Base-by-base conservation (phyloP, 2,888 invertebrate genomes). In the Leucoma salicis region DNA sequence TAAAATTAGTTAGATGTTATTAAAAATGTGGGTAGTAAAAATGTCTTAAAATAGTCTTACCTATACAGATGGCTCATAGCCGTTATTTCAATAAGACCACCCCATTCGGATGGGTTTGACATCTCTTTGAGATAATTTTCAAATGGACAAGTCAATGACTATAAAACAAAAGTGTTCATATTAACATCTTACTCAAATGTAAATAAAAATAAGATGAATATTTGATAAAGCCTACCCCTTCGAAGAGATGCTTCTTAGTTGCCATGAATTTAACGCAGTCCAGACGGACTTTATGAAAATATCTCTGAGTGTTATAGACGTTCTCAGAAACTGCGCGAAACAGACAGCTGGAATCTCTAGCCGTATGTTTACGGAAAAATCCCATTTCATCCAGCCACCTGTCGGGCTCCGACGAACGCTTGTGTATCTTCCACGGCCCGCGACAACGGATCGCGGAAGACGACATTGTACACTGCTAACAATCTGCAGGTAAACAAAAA, bases 311-410 rank as follows among this genome's bases (percentile, higher is more conserved):
- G 40, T 91, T 91, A 64, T 86, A 92, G 59, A 94, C 92, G 84
- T 97, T 96, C 82, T 98, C 97, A 25, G 97, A 95, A 37, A 97
- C 93, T 8, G 95, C 95, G 62, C 97, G 92, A 82, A 97, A 98
- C 34, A 98, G 88, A 72, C 96, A 97, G 46, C 95, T 95, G 37
- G 96, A 94, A 89, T 98, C 97, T 67, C 94, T 93, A 39, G 97
- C 96, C 12, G 95, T 94, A 68, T 95, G 95, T 90, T 98, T 98
- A 61, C 97, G 91, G 77, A 95, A 96, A 69, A 94, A 94, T 28
- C 95, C 95, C 74, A 95, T 91, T 54, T 92, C 92, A 63, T 95
- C 95, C 60, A 97, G 82, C 93, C 94, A 96, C 64, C 94, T 92
- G 75, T 97, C 96, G 13, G 87, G 83, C 66, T 90, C 90, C 34